These are phyloP conservation scores for Nephotettix cincticeps DNA, from an alignment of 1,140 invertebrate genomes.

Conservation along the genomic window DNA sequence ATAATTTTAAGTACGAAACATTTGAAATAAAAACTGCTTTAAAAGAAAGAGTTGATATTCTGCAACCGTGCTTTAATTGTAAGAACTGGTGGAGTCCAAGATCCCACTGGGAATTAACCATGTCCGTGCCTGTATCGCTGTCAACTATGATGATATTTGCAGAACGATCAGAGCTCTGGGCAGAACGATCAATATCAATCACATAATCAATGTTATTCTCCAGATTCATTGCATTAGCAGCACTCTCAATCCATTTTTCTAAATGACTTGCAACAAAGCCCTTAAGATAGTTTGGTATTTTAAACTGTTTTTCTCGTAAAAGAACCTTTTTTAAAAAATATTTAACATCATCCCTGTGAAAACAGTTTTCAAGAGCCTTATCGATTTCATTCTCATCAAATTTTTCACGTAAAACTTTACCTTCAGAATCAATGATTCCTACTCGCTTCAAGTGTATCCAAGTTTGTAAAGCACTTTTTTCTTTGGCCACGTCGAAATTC, in stretches of 20 bases:
- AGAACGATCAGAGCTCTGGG: conserved; percentile 38
- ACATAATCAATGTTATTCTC: conserved; percentile 38
- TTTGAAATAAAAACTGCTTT: conserved; percentile 49
- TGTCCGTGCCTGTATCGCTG: conserved; percentile 48
- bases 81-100: conserved; percentile 49
- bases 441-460: neutral
- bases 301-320: neutral
- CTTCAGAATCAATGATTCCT: neutral
- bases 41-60: conserved; percentile 43
- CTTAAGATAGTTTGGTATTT: conserved; percentile 36
- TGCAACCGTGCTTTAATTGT: conserved; percentile 49
- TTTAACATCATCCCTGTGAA: neutral
- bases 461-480: neutral
- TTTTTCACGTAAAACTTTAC: neutral
- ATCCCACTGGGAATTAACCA: conserved; percentile 46
- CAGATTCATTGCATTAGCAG: conserved; percentile 36
- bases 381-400: neutral
- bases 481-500: neutral
- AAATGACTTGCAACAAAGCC: conserved; percentile 36
- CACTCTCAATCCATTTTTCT: conserved; percentile 41
- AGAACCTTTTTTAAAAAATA: neutral
- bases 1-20: conserved; percentile 46
- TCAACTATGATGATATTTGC: conserved; percentile 45
- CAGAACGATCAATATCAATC: conserved; percentile 40
- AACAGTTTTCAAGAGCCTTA: neutral